These are phyloP conservation scores for Melanostigma gelatinosum DNA, from an alignment of 2,113 vertebrate species.

Conservation along the genomic window DNA sequence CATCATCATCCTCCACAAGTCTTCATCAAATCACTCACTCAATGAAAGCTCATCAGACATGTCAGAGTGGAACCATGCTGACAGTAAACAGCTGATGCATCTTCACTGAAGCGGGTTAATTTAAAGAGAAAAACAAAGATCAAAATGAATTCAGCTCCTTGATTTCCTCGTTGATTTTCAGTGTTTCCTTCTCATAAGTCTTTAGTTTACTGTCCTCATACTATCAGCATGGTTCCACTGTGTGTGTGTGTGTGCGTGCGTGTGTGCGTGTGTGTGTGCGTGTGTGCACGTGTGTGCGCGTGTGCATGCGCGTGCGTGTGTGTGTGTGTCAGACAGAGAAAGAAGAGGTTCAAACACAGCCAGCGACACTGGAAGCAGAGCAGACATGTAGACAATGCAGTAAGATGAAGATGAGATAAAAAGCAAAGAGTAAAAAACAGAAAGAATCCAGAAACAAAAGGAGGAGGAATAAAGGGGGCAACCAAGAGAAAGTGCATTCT, in stretches of 20 bases:
- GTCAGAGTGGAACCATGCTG: no score
- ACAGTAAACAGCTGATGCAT: no score
- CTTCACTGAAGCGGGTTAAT: no score
- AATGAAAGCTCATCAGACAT: no score
- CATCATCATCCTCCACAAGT: no score
- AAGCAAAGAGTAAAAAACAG: conserved; percentile 12
- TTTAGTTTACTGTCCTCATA: background rate
- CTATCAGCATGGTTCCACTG: conserved; percentile 9
- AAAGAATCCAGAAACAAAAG: conserved; percentile 21
- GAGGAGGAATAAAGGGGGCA: conserved; percentile 6
- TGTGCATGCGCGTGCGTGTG: conserved; percentile 18
- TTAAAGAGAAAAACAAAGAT: no score
- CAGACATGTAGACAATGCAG: conserved; percentile 81
- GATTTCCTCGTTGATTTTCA: background rate
- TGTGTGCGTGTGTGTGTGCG: conserved; percentile 13
- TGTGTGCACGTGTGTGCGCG: background rate
- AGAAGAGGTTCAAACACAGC: conserved; percentile 66
- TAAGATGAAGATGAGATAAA: conserved; percentile 67
- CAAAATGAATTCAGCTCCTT: no score
- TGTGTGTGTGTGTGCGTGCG: conserved; percentile 8
- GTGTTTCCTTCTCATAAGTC: background rate
- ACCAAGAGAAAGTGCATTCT: conserved; percentile 64
- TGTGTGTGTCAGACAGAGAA: conserved; percentile 48
- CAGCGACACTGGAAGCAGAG: conserved; percentile 75
- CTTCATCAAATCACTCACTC: no score